These are phyloP conservation scores for Chauna torquata DNA, from an alignment of 2,113 vertebrate species.

Conservation along the genomic window DNA sequence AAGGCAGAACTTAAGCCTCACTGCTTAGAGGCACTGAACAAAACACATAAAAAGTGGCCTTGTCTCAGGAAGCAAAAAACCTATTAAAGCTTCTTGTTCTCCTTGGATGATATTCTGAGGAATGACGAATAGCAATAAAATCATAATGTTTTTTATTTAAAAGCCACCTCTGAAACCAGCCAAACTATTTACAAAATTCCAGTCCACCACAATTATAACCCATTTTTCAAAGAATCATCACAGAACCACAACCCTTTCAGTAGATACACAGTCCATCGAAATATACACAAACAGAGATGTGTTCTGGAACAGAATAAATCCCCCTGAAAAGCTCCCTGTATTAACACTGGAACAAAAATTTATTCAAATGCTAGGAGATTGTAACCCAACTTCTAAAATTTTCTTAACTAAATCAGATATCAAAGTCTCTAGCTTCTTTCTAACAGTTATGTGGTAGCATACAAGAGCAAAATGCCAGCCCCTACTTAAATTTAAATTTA, in stretches of 20 bases:
- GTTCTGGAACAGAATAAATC: background rate
- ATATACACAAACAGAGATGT: background rate
- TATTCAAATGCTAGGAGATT: background rate
- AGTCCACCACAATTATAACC: background rate
- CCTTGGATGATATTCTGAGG: background rate
- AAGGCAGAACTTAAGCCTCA: background rate
- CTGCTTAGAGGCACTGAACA: background rate
- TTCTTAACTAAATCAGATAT: slow-evolving; percentile 12
- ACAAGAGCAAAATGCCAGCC: slow-evolving; percentile 14
- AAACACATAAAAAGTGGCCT: background rate
- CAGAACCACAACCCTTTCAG: background rate
- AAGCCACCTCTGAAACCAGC: background rate
- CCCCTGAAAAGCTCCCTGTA: background rate
- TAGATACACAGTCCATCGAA: background rate
- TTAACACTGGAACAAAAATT: slow-evolving; percentile 7
- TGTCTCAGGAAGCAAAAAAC: slow-evolving; percentile 3
- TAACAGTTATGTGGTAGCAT: background rate
- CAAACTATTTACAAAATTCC: background rate
- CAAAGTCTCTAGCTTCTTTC: background rate
- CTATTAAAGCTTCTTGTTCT: background rate
- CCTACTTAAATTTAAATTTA: background rate
- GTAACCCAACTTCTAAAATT: background rate
- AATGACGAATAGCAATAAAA: background rate
- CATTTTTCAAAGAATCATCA: background rate
- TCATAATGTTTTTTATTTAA: background rate